Evolutionary conservation across 2,888 invertebrate species (phyloP), one percentile per base, ranked within the genome.

Genomic region (Noctua janthina): DNA sequence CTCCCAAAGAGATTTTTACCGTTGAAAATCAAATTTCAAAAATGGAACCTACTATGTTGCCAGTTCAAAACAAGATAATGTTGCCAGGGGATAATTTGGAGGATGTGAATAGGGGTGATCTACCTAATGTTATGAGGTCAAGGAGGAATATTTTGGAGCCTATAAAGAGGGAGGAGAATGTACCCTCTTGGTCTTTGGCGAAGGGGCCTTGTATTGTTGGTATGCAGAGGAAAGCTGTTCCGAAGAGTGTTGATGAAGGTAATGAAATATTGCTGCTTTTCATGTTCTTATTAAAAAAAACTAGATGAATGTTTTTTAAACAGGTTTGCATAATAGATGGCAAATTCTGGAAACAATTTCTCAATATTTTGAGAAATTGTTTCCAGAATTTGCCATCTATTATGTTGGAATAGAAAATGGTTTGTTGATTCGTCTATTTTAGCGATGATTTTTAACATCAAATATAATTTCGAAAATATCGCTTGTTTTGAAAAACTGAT

Each of bases 161-260:
- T 49, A 92, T 97, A 35, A 95, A 93, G 73, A 94, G 94, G 59
- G 96, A 95, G 66, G 94, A 94, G 0, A 91, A 91, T 5, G 92
- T 93, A 6, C 97, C 97, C 0, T 88, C 93, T 2, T 97, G 97
- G 97, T 96, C 97, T 7, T 85, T 97, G 51, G 97, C 97, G 0
- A 97, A 96, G 81, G 96, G 96, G 0, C 96, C 96, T 0, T 93
- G 94, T 89, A 94, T 96, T 17, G 94, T 96, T 66, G 94, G 93
- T 6, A 94, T 96, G 95, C 93, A 94, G 83, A 93, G 88, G 85
- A 96, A 96, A 84, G 83, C 88, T 1, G 39, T 23, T 0, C 2
- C 84, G 0, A 91, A 88, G 79, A 89, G 84, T 88, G 70, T 84
- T 17, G 90, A 90, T n/a, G 91, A 90, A 76, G 92, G 90, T 90